Percentiles rank a stretch among this genome's conserved stretches.
Evolutionary conservation across 2,797 vertebrate species (phyloP).

Genomic region (Anomalospiza imberbis): DNA sequence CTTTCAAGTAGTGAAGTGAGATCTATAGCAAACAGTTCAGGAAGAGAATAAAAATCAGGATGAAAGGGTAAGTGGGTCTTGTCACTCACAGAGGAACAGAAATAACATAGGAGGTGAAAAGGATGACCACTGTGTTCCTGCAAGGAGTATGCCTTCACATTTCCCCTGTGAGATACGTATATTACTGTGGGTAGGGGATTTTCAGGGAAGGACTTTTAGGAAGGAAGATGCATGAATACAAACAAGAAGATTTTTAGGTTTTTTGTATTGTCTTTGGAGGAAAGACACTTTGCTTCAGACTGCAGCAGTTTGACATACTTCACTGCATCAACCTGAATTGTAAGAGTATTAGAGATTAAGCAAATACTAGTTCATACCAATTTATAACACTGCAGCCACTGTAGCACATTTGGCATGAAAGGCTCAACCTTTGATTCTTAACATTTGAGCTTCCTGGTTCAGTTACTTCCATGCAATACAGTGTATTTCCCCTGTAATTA

Average conservation of each 20-base stretch:
- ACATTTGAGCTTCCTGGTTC: background rate
- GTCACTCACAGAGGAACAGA: background rate
- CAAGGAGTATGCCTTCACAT: background rate
- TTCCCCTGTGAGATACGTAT: rapidly evolving
- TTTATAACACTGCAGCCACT: background rate
- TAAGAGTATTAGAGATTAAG: background rate
- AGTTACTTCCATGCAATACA: background rate
- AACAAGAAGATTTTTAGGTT: background rate
- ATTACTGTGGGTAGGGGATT: background rate
- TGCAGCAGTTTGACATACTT: background rate
- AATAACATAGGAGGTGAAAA: background rate
- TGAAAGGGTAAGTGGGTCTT: background rate
- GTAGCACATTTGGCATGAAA: background rate
- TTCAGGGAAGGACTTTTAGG: background rate
- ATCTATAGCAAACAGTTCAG: background rate
- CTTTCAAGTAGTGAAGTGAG: background rate
- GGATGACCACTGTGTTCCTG: background rate
- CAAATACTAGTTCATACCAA: background rate
- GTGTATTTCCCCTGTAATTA: background rate
- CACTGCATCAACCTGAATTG: background rate
- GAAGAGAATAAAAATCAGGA: background rate
- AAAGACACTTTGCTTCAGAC: background rate
- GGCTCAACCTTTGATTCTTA: background rate
- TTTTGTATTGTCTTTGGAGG: background rate
- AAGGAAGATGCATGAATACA: background rate